Evolutionary conservation across 2,797 vertebrate genomes (phyloP).

Genomic region (Schizopygopsis pylzovi): DNA sequence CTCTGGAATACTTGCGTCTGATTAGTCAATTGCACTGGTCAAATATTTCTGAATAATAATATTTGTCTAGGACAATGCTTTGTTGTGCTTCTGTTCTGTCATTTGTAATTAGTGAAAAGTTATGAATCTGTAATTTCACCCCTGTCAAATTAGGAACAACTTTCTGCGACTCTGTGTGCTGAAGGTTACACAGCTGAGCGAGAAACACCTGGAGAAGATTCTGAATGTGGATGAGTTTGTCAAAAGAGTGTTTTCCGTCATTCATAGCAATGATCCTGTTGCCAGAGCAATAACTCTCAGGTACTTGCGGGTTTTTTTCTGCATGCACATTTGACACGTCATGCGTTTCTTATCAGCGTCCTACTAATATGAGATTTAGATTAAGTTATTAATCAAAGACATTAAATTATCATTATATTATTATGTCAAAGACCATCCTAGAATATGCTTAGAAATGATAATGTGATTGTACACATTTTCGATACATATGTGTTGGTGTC

Average conservation of each 20-base stretch:
- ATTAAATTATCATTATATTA: too few relatives aligned
- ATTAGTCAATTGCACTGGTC: not conserved
- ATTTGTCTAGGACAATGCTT: too few relatives aligned
- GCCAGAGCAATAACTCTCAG: constrained; percentile 96
- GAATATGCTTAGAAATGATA: not conserved
- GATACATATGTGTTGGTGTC: not conserved
- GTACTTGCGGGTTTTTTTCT: constrained; percentile 69
- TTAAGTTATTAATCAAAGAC: too few relatives aligned
- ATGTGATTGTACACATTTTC: not conserved
- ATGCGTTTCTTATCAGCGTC: not conserved
- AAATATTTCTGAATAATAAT: not conserved
- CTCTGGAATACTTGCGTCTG: not conserved
- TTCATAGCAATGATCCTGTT: constrained; percentile 97
- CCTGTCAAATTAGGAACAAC: constrained; percentile 85
- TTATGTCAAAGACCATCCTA: not conserved
- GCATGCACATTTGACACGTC: not conserved
- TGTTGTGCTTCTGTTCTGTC: not conserved
- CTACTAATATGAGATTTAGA: not conserved
- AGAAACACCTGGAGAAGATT: constrained; percentile 98
- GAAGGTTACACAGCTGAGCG: constrained; percentile 99
- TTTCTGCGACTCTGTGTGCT: constrained; percentile 95
- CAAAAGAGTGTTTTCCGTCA: constrained; percentile 97
- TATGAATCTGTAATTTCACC: not conserved
- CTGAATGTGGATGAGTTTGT: constrained; percentile 99
- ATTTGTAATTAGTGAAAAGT: not conserved